Conservation (phyloP, 2,888 invertebrate genomes). For the Aspidiotus destructor region DNA sequence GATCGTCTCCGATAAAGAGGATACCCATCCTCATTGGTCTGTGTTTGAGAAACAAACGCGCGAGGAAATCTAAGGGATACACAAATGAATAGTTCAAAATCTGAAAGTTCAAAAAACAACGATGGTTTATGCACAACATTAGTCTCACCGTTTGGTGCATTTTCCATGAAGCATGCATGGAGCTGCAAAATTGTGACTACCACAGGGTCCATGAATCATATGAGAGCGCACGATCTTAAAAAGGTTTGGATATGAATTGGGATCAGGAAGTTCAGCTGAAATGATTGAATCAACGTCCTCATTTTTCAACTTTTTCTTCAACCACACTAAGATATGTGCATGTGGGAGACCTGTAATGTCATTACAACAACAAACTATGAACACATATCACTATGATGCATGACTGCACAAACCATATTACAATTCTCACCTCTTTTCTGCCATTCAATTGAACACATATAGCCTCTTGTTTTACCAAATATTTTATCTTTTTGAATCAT, state of each 20-base stretch:
- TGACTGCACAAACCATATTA: background rate
- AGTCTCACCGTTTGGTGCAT: slow-evolving; percentile 30
- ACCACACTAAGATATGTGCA: slow-evolving; percentile 38
- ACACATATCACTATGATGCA: background rate
- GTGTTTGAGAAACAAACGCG: background rate
- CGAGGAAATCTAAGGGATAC: background rate
- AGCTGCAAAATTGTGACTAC: slow-evolving; percentile 15
- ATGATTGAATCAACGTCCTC: background rate
- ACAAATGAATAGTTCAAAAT: background rate
- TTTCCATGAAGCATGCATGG: slow-evolving; percentile 23
- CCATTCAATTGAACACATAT: slow-evolving; percentile 38
- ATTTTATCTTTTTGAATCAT: slow-evolving; percentile 36
- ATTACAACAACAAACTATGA: background rate
- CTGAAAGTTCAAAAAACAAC: background rate
- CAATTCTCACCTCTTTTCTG: slow-evolving; percentile 38
- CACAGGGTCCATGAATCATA: slow-evolving; percentile 34
- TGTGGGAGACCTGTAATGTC: slow-evolving; percentile 37
- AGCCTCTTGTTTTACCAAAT: slow-evolving; percentile 37
- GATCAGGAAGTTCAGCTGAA: slow-evolving; percentile 39
- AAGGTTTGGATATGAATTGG: slow-evolving; percentile 37
- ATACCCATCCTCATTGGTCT: background rate
- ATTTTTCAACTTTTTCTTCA: background rate
- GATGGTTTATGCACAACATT: background rate
- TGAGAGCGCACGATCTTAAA: slow-evolving; percentile 29
- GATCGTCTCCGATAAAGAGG: background rate